Percentiles rank a stretch among this genome's conserved stretches.
These are phyloP conservation scores for Callimorpha dominula DNA, from an alignment of 2,888 invertebrate genomes.

Conservation along the genomic window DNA sequence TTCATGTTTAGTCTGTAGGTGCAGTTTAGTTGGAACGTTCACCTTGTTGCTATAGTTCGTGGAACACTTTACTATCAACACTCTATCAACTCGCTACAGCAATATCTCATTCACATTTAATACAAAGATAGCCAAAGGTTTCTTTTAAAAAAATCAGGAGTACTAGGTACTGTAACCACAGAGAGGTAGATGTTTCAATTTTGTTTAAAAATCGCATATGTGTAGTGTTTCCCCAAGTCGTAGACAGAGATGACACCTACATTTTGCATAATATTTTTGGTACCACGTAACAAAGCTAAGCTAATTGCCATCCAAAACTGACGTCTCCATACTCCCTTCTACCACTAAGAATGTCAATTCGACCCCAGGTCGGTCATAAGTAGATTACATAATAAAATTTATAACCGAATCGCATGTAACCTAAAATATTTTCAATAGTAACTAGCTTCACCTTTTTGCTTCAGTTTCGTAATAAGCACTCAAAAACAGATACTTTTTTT, in stretches of 20 bases:
- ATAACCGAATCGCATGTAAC: not conserved
- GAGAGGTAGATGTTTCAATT: not conserved
- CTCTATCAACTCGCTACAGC: not conserved
- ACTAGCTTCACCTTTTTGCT: not conserved
- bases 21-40: constrained; percentile 54
- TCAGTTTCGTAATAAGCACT: too few relatives aligned
- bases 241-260: too few relatives aligned
- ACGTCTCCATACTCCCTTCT: not conserved
- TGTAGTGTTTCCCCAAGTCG: too few relatives aligned
- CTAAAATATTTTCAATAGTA: not conserved
- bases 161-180: not conserved
- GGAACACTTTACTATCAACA: constrained; percentile 42
- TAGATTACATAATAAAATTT: not conserved
- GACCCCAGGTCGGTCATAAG: not conserved
- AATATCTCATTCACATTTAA: not conserved
- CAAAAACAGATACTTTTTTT: not conserved
- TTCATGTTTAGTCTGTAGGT: constrained; percentile 58
- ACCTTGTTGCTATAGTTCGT: constrained; percentile 59
- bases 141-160: not conserved
- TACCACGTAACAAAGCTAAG: not conserved
- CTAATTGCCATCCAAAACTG: not conserved
- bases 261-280: too few relatives aligned
- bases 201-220: too few relatives aligned
- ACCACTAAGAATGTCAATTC: not conserved
- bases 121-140: not conserved